These are phyloP conservation scores for Drosophila insularis DNA, from an alignment of 1,140 invertebrate species.

Conservation along the genomic window DNA sequence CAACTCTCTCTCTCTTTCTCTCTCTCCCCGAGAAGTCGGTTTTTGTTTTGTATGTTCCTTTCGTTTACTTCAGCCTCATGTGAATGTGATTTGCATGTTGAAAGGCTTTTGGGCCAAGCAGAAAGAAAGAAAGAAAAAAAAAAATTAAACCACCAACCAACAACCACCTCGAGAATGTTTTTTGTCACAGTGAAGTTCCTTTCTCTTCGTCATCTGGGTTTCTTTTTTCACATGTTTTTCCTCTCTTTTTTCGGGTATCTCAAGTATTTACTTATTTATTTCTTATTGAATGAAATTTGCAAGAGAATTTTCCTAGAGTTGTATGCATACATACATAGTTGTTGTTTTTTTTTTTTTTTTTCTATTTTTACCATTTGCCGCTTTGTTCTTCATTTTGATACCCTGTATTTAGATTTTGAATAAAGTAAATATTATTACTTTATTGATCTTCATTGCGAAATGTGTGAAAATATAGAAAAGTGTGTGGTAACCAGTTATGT, in stretches of 20 bases:
- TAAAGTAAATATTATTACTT: too few species aligned
- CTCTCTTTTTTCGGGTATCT: conserved; percentile 32
- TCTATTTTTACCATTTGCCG: conserved; percentile 21
- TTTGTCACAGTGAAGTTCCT: conserved; percentile 45
- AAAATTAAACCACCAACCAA: conserved; percentile 65
- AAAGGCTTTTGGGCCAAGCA: conserved; percentile 34
- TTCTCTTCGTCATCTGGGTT: neutral
- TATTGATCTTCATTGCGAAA: too few species aligned
- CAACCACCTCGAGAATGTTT: conserved; percentile 21
- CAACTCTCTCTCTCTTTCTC: neutral
- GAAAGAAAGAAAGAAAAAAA: conserved; percentile 19
- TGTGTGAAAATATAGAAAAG: too few species aligned
- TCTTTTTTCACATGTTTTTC: neutral
- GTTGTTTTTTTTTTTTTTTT: neutral
- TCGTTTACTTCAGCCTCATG: conserved; percentile 43
- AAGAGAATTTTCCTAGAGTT: conserved; percentile 53
- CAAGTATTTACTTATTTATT: conserved; percentile 80
- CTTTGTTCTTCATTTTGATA: conserved; percentile 35
- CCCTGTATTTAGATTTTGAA: neutral
- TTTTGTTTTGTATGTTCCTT: conserved; percentile 65
- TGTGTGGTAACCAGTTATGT: too few species aligned
- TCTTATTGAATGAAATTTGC: conserved; percentile 63
- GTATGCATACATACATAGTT: conserved; percentile 19
- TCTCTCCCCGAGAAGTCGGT: conserved; percentile 11
- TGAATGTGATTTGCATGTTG: conserved; percentile 71